Evolutionary conservation across 2,113 vertebrate species (phyloP).

Genomic region (Martes martes): DNA sequence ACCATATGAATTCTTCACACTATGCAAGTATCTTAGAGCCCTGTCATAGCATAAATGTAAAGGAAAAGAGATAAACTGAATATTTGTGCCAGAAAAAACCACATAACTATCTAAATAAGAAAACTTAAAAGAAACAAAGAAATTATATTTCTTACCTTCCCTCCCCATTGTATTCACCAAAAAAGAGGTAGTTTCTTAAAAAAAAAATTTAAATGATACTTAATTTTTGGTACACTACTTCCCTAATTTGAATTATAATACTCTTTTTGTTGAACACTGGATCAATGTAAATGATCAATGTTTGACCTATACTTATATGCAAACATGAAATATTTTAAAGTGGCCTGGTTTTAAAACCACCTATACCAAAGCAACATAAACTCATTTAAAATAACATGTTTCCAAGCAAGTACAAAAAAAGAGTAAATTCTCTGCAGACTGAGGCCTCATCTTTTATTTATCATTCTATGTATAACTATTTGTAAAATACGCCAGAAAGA

Average conservation of each 20-base stretch:
- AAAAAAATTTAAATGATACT: background rate
- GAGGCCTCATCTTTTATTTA: background rate
- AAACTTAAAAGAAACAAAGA: background rate
- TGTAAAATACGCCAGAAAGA: background rate
- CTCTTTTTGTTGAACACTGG: background rate
- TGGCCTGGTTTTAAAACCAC: background rate
- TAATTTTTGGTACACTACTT: background rate
- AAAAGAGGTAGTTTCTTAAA: background rate
- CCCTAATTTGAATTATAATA: background rate
- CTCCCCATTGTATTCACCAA: background rate
- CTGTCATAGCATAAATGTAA: background rate
- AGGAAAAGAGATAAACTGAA: background rate
- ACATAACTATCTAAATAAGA: background rate
- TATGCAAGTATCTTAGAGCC: background rate
- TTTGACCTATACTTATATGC: background rate
- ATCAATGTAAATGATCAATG: background rate
- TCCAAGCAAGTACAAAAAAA: background rate
- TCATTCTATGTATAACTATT: background rate
- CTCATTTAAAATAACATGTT: background rate
- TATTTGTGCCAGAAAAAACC: background rate
- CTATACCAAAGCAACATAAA: background rate
- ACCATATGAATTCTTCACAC: background rate
- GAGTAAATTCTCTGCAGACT: background rate
- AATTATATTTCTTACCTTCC: background rate
- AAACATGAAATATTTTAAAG: conserved; percentile 22